Evolutionary conservation across 1,140 invertebrate species (phyloP), one percentile per base, ranked within the genome.

Genomic region (Gonioctena quinquepunctata): DNA sequence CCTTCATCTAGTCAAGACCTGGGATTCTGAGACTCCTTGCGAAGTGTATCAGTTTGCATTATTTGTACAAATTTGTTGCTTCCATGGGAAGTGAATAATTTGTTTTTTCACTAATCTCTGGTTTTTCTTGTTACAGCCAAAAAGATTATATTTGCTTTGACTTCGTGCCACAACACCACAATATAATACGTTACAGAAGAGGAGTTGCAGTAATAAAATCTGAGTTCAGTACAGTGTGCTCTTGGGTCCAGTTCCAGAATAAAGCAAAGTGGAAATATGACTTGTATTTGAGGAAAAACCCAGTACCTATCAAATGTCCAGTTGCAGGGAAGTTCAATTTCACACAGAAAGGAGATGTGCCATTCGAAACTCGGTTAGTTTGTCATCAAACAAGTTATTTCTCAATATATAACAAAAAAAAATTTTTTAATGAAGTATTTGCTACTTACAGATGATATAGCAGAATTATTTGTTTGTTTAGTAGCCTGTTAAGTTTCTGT

Each of bases 101-200:
- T n/a, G n/a, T n/a, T n/a, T n/a, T n/a, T n/a, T n/a, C n/a, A n/a
- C n/a, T 13, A 42, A n/a, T 1, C 13, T 42, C 33, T 42, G 13
- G 16, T n/a, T 42, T 66, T 77, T 77, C 77, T 78, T 27, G 72
- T 87, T 89, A 76, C 81, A 94, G 96, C 85, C 96, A 99, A 86
- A 96, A 97, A 79, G 97, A 99, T 89, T 99, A 94, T 79, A 90
- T 98, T 6, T 99, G 97, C 79, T 98, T 97, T 79, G 96, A 99
- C 81, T 97, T 99, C 83, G 90, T 98, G 8, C 94, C 95, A 0
- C 89, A 94, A 70, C 96, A 99, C 87, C 96, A 98, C 77, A 98
- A 98, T 82, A 89, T 99, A 72, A 98, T 99, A 74, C 84, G 89
- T 77, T 99, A 94, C 83, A 89, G 97, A 73, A 93, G 92, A 84